Percentiles rank a stretch among this genome's conserved stretches.
These are phyloP conservation scores for Thalassoma bifasciatum DNA, from an alignment of 2,113 vertebrate genomes.

Conservation along the genomic window DNA sequence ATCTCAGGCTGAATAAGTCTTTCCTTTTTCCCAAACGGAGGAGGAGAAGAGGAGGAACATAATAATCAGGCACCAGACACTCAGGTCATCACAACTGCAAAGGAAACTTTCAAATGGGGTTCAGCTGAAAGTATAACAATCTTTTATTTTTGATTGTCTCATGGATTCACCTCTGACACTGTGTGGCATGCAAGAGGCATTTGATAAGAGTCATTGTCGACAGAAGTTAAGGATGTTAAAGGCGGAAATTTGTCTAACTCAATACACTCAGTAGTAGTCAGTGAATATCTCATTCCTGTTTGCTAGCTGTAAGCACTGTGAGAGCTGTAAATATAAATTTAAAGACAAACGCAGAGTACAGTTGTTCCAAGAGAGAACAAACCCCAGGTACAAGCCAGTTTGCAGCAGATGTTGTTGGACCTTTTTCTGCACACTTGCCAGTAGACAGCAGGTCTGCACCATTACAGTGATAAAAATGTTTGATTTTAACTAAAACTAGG, in stretches of 20 bases:
- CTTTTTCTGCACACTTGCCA: no score
- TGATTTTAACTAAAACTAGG: no score
- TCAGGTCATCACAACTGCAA: slow-evolving; percentile 15
- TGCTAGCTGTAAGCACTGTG: background rate
- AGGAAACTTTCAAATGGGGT: slow-evolving; percentile 27
- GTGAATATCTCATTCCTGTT: background rate
- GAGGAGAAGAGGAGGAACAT: slow-evolving; percentile 32
- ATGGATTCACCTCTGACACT: slow-evolving; percentile 12
- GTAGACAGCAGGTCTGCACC: no score
- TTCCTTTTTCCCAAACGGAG: slow-evolving; percentile 37
- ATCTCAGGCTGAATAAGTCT: slow-evolving; percentile 64
- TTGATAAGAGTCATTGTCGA: slow-evolving; percentile 11
- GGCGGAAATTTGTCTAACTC: background rate
- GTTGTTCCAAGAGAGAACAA: background rate
- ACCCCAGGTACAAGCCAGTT: background rate
- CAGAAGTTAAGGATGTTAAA: slow-evolving; percentile 3
- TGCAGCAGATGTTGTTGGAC: background rate
- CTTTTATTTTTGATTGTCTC: slow-evolving; percentile 36
- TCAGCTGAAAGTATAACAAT: slow-evolving; percentile 8
- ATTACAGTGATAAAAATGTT: no score
- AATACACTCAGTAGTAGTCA: background rate
- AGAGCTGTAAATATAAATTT: background rate
- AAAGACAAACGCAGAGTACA: background rate
- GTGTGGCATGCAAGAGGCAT: background rate
- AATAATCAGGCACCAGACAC: slow-evolving; percentile 34